Evolutionary conservation across 92 coral and sea anemone genomes (phyloP), one percentile per base, ranked within the genome.

Genomic region (Montipora capitata): DNA sequence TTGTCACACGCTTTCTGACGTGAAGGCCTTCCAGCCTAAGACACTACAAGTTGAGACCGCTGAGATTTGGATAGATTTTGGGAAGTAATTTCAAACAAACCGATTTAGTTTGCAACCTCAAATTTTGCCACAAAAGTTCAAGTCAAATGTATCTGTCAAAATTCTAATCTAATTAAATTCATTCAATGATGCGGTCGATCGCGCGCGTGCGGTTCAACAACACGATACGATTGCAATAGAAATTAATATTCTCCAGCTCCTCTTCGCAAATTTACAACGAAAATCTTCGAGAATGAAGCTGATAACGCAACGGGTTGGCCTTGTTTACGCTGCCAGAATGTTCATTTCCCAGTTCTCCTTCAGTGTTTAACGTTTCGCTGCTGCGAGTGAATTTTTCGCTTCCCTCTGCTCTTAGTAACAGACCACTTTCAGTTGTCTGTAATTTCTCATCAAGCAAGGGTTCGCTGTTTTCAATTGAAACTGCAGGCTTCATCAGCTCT

Each of bases 251-350:
- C 10, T 4, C 10, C 11, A 2, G 3, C 39, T 67, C 43, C 72
- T 6, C 40, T 8, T 7, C 35, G 35, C 35, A 38, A 67, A 35
- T 15, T 72, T 39, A 83, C 40, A 83, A 45, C 5, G 87, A 83
- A 83, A 83, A 83, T 73, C 87, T 72, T 7, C 87, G 61, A 12
- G 40, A 54, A 58, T 83, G 87, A 42, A 83, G 79, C 62, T 72
- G 35, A 14, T 72, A 44, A 35, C 71, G 79, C 17, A 35, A 58
- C 1, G 87, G 71, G 72, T 43, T 38, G 1, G 78, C 41, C 48
- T 83, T 74, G 62, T 83, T 83, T 72, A 72, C 87, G 6, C 56
- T 66, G 64, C 10, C 58, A 65, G 1, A 4, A 20, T 56, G 27
- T 4, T 40, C 51, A 6, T 12, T 56, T 61, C n/a, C 51, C 3